A percentile compares a stretch with the other conserved stretches of the same genome.
Conservation (phyloP, 2,888 invertebrate genomes). For the Tetragnatha montana region DNA sequence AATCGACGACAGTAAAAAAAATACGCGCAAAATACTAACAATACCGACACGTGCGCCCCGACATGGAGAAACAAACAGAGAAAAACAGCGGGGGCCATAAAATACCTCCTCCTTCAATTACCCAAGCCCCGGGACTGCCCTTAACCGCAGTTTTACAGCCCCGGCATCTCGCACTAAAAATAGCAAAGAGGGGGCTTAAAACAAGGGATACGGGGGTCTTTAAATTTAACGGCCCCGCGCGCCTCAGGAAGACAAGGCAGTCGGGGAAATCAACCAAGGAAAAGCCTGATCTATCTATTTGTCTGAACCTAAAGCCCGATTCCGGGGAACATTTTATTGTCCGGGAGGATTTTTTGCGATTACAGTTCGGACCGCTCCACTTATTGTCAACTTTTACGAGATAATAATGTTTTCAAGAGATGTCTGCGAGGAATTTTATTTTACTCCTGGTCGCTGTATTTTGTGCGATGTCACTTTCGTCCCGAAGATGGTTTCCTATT, state of each 20-base stretch:
- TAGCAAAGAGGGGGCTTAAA: constrained; percentile 41
- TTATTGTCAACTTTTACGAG: constrained; percentile 61
- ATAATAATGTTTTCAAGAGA: constrained; percentile 53
- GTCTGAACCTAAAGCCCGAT: constrained; percentile 40
- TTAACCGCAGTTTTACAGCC: constrained; percentile 47
- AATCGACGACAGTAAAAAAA: neutral
- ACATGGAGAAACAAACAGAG: constrained; percentile 36
- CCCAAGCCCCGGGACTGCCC: constrained; percentile 5
- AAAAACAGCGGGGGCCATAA: constrained; percentile 43
- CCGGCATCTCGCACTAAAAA: constrained; percentile 50
- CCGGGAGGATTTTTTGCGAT: constrained; percentile 40
- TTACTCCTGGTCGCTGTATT: neutral
- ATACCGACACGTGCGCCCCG: constrained; percentile 29
- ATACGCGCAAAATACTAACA: constrained; percentile 1
- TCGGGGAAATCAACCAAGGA: neutral
- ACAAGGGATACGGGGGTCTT: constrained; percentile 45
- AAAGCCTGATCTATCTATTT: constrained; percentile 55
- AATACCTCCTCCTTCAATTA: constrained; percentile 59
- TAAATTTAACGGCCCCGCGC: constrained; percentile 49
- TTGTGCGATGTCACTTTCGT: neutral
- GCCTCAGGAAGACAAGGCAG: neutral
- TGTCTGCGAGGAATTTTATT: constrained; percentile 55
- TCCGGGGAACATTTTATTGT: constrained; percentile 50
- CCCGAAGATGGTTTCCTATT: neutral
- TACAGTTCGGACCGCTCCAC: constrained; percentile 38